Conservation (phyloP, 2,888 invertebrate genomes). For the Lysandra coridon region DNA sequence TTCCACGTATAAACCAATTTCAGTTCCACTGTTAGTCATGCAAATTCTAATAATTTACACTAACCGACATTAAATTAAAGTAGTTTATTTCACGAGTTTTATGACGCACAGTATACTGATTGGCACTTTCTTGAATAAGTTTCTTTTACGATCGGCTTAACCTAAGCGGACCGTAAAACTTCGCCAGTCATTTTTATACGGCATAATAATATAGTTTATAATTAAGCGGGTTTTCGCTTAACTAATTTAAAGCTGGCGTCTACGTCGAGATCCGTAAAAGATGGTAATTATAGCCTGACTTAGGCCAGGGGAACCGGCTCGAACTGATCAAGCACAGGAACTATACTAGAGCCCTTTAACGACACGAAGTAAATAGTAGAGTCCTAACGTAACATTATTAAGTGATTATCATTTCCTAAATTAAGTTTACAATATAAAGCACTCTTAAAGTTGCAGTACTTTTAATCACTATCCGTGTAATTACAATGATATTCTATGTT, state of each 20-base stretch:
- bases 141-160: slow-evolving; percentile 48
- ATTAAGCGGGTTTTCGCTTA: slow-evolving; percentile 37
- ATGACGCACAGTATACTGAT: slow-evolving; percentile 50
- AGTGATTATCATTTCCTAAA: too few relatives aligned
- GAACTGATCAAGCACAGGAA: neutral
- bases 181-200: slow-evolving; percentile 42
- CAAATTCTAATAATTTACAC: slow-evolving; percentile 51
- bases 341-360: neutral
- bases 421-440: too few relatives aligned
- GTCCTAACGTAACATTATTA: too few relatives aligned
- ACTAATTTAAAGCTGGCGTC: slow-evolving; percentile 31
- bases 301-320: neutral
- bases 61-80: slow-evolving; percentile 54
- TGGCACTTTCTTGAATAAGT: slow-evolving; percentile 52
- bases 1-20: slow-evolving; percentile 9
- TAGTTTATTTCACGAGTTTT: slow-evolving; percentile 52
- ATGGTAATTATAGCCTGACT: slow-evolving; percentile 23
- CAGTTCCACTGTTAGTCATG: slow-evolving; percentile 51
- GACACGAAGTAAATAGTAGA: neutral
- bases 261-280: slow-evolving; percentile 2
- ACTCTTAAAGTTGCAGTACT: too few relatives aligned
- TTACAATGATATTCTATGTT: too few relatives aligned
- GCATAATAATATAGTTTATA: slow-evolving; percentile 38
- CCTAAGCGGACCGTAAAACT: slow-evolving; percentile 45
- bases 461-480: too few relatives aligned